Evolutionary conservation across 1,140 invertebrate genomes (phyloP), one percentile per base, ranked within the genome.

Genomic region (Bathynomus jamesi): DNA sequence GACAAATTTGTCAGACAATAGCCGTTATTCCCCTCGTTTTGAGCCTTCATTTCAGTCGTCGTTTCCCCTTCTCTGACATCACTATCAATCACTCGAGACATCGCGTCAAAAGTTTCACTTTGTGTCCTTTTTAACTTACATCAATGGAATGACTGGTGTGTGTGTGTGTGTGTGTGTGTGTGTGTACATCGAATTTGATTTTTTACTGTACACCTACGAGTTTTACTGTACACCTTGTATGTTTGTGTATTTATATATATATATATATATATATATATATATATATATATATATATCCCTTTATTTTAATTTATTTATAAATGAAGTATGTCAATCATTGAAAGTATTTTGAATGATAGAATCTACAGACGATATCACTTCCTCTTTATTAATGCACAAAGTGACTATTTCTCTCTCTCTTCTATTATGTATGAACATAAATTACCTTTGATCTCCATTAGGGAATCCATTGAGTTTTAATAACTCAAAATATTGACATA

Each of bases 211-310:
- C n/a, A n/a, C n/a, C n/a, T n/a, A n/a, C n/a, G n/a, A n/a, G n/a
- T n/a, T n/a, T n/a, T n/a, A n/a, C n/a, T n/a, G n/a, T n/a, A n/a
- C n/a, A n/a, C n/a, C n/a, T n/a, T 53, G 21, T 53, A 53, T 53
- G 21, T 53, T 17, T 53, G 21, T 53, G 21, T 5, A 53, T 53
- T 17, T 53, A 53, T 53, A 53, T 53, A 53, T 53, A 53, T 53
- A 53, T 53, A 53, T 53, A 53, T 53, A 53, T 53, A 53, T 53
- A 40, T 53, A 53, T 53, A 53, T 53, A 53, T 53, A 53, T 53
- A 53, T 40, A 53, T 53, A 53, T 53, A 53, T 53, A 53, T 53
- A 53, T 53, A 53, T 53, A 53, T 53, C 13, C 21, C 13, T 53
- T 17, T 53, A 53, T 53, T 17, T 53, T 17, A 17, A 40, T 53